Evolutionary conservation across 2,888 invertebrate genomes (phyloP).

Genomic region (Eretmocerus hayati): DNA sequence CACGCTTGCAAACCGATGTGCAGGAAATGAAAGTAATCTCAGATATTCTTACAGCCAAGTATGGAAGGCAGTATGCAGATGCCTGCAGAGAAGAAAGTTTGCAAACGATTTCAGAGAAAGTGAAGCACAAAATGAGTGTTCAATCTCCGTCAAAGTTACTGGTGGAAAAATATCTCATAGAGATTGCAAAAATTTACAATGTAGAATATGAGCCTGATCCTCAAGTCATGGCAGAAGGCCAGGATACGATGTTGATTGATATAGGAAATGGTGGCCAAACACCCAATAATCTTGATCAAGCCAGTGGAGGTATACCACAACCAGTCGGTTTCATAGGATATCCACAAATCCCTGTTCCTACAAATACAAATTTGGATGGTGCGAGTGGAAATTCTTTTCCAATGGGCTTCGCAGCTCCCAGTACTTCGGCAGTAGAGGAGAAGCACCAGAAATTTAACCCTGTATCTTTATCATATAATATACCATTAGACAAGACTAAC

Average conservation of each 20-base stretch:
- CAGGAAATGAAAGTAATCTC: constrained; percentile 72
- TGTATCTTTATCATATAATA: constrained; percentile 57
- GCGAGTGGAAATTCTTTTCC: constrained; percentile 22
- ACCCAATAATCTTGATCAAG: constrained; percentile 55
- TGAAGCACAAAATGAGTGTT: constrained; percentile 88
- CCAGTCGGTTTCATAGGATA: constrained; percentile 78
- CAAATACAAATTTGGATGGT: constrained; percentile 46
- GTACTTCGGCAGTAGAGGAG: constrained; percentile 22
- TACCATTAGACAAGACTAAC: constrained; percentile 53
- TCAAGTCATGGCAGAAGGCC: constrained; percentile 75
- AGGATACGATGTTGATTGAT: constrained; percentile 41
- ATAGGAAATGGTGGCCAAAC: constrained; percentile 35
- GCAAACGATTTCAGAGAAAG: constrained; percentile 77
- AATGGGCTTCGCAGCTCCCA: constrained; percentile 37
- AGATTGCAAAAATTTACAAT: constrained; percentile 93
- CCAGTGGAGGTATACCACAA: constrained; percentile 52
- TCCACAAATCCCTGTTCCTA: constrained; percentile 64
- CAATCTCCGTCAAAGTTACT: constrained; percentile 93
- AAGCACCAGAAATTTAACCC: constrained; percentile 40
- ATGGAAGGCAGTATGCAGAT: constrained; percentile 88
- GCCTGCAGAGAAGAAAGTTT: constrained; percentile 77
- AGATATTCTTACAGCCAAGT: constrained; percentile 84
- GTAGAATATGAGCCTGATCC: constrained; percentile 94
- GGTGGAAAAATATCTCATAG: constrained; percentile 89
- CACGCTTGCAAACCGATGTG: constrained; percentile 80